Evolutionary conservation across 2,113 vertebrate genomes (phyloP), one percentile per base, ranked within the genome.

Genomic region (Diadophis punctatus): DNA sequence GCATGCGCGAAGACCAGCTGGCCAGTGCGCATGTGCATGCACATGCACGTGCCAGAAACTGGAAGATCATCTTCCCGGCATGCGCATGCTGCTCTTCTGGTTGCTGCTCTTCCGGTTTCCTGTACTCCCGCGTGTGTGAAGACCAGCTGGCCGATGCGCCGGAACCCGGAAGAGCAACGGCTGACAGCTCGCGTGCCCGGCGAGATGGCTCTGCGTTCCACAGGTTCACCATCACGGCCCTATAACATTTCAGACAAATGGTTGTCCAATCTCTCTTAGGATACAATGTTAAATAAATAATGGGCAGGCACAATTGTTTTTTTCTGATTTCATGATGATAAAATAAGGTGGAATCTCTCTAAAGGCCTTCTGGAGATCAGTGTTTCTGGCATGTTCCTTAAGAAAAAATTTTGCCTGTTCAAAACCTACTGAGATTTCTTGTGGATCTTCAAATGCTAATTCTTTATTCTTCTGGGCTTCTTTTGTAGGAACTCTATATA

Each of bases 401-500:
- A 74, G 2, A n/a, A 80, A 80, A 2, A 6, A 9, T 80, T 39
- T 80, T 39, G 34, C 34, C 74, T 80, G 34, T 80, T 80, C 7
- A 20, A 43, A 80, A 39, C 68, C n/a, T n/a, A 39, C 8, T 80
- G 74, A 80, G 74, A 43, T 39, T 39, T 22, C 74, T 80, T 9
- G 8, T 39, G 34, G 34, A 80, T 80, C 39, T 88, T 52, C 25
- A 30, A 14, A 2, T 14, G 4, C 16, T 46, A 56, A n/a, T 48
- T 60, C 30, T 34, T 43, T 51, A 63, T 23, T 58, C 25, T 2
- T 74, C 52, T 92, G 9, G 49, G 87, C n/a, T 60, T 58, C 39
- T 18, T 7, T 95, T 11, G 20, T 86, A 99, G 99, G 99, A 99
- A 96, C 98, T 99, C n/a, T 99, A 99, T 0, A 90, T 99, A 80